Evolutionary conservation across 2,888 invertebrate species (phyloP), one percentile per base, ranked within the genome.

Genomic region (Nymphalis polychloros): DNA sequence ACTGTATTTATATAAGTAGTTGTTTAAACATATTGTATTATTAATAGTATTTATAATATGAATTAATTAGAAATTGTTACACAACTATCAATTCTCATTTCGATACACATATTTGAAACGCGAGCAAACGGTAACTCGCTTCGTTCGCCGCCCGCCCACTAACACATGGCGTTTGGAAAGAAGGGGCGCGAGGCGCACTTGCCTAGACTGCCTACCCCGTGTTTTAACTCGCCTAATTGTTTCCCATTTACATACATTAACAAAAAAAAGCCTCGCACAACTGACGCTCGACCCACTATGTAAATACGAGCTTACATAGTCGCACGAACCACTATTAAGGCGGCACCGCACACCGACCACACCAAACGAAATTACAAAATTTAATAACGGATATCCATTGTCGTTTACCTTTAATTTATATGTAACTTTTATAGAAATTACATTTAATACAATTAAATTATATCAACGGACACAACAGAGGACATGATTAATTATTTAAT

Each of bases 211-310:
- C 87, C 90, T 89, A 88, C 92, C 92, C 90, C 90, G 90, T 89
- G 87, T 91, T 87, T 91, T 91, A 92, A 90, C 89, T 90, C 89
- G 89, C 90, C 89, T 92, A 92, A 92, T 92, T 92, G 91, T 84
- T 90, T 91, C 88, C 88, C 88, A 92, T 92, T 92, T 92, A 90
- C 92, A 92, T 92, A 92, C 83, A 90, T 92, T 91, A 90, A 84
- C 86, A 82, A 84, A 86, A 89, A 92, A 89, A 90, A 71, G 82
- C 80, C 80, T 80, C 84, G 79, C 87, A 71, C 82, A 91, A 92
- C 91, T 87, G 90, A 85, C 91, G 88, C 83, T 81, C 77, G 79
- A 78, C 84, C 82, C 79, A 78, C 80, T 87, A 87, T 88, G 85
- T 90, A 90, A 89, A 89, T 87, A 89, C 77, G 77, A 73, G 75